Evolutionary conservation across 2,797 vertebrate species (phyloP).

Genomic region (Luscinia luscinia): DNA sequence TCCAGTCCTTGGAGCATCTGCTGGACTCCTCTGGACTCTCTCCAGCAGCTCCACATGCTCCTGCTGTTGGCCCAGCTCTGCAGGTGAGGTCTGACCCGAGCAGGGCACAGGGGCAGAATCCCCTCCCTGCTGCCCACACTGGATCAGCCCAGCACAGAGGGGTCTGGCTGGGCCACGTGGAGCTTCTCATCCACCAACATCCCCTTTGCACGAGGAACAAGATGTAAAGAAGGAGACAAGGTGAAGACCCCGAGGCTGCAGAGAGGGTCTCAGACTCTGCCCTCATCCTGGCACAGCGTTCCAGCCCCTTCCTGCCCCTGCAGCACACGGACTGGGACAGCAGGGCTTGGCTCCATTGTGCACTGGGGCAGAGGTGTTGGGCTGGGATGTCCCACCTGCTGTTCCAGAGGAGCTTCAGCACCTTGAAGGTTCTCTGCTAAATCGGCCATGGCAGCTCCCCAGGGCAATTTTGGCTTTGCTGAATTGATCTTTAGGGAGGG

Average conservation of each 20-base stretch:
- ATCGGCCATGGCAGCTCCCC: neutral
- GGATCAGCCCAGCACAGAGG: neutral
- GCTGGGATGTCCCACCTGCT: neutral
- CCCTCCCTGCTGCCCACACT: rapidly evolving
- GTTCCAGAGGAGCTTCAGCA: neutral
- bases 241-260: neutral
- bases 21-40: rapidly evolving
- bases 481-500: neutral
- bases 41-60: neutral
- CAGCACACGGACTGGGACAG: neutral
- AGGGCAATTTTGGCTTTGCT: neutral
- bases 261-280: neutral
- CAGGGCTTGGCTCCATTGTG: neutral
- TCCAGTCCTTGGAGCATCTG: neutral
- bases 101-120: neutral
- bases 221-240: neutral
- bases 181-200: no score
- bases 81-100: neutral
- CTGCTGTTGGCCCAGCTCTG: neutral
- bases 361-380: neutral
- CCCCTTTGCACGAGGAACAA: neutral
- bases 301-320: neutral
- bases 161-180: rapidly evolving
- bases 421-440: neutral
- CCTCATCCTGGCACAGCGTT: neutral